Conservation (phyloP, 2,797 vertebrate genomes). For the Spheniscus humboldti region DNA sequence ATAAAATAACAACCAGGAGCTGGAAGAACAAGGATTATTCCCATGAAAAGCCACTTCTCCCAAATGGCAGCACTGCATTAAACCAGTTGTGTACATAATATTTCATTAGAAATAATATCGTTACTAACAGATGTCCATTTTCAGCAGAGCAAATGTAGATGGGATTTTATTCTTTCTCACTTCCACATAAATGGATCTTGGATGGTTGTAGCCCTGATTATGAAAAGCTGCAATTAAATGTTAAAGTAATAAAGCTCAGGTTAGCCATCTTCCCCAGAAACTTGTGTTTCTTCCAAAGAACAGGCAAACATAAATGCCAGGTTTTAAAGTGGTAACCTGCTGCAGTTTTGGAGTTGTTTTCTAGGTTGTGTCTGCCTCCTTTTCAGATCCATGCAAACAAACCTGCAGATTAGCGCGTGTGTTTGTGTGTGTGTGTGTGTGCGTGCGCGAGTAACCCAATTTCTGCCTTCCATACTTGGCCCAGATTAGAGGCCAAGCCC, state of each 20-base stretch:
- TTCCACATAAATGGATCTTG: constrained; percentile 65
- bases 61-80: constrained; percentile 41
- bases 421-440: neutral
- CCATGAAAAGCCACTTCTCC: constrained; percentile 37
- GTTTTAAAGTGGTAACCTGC: neutral
- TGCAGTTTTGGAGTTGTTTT: neutral
- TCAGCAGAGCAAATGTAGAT: constrained; percentile 34
- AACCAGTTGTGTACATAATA: constrained; percentile 59
- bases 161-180: constrained; percentile 69
- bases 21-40: constrained; percentile 36
- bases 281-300: neutral
- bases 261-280: neutral
- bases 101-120: constrained; percentile 67
- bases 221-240: constrained; percentile 48
- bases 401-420: neutral
- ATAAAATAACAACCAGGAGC: constrained; percentile 42
- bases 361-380: neutral
- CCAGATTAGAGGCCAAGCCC: constrained; percentile 46
- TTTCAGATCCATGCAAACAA: neutral
- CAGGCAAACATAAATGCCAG: neutral
- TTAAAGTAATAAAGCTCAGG: constrained; percentile 16
- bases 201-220: constrained; percentile 18
- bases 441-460: constrained; percentile 33
- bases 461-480: constrained; percentile 45
- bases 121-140: constrained; percentile 65